These are phyloP conservation scores for Cyclophora punctaria DNA, from an alignment of 2,888 invertebrate species.

Conservation along the genomic window DNA sequence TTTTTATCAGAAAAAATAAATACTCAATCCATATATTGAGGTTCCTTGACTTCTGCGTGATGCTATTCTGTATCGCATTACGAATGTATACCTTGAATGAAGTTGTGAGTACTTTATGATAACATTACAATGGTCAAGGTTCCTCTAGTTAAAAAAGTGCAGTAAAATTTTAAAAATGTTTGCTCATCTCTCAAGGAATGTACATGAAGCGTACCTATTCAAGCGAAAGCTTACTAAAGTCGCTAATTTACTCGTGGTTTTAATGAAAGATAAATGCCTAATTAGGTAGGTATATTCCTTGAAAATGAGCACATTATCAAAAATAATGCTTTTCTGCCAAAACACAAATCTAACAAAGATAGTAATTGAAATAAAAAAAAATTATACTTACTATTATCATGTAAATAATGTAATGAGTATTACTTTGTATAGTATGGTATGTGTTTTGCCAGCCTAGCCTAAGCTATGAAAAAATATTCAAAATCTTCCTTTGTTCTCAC, in stretches of 20 bases:
- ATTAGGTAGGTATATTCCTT: constrained; percentile 25
- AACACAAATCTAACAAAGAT: constrained; percentile 47
- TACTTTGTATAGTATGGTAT: constrained; percentile 24
- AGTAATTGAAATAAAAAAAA: constrained; percentile 12
- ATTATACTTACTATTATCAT: constrained; percentile 15
- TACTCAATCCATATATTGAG: constrained; percentile 61
- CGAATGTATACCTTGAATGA: constrained; percentile 8
- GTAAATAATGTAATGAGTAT: constrained; percentile 19
- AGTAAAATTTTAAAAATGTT: constrained; percentile 63
- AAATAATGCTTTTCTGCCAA: constrained; percentile 67
- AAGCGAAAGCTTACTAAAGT: too few species aligned
- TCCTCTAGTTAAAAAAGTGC: constrained; percentile 66
- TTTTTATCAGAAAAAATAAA: constrained; percentile 69
- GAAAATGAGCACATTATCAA: constrained; percentile 44
- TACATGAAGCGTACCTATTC: neutral
- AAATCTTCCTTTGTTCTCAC: constrained; percentile 36
- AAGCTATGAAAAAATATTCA: constrained; percentile 67
- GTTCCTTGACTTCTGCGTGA: constrained; percentile 54
- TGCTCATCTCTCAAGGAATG: constrained; percentile 50
- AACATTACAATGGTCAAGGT: constrained; percentile 47
- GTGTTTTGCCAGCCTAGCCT: constrained; percentile 69
- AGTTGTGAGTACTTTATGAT: constrained; percentile 11
- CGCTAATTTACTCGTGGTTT: too few species aligned
- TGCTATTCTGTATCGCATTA: constrained; percentile 15
- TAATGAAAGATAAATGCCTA: too few species aligned